These are phyloP conservation scores for Telmatherina bonti DNA, from an alignment of 2,797 vertebrate species.

Conservation along the genomic window DNA sequence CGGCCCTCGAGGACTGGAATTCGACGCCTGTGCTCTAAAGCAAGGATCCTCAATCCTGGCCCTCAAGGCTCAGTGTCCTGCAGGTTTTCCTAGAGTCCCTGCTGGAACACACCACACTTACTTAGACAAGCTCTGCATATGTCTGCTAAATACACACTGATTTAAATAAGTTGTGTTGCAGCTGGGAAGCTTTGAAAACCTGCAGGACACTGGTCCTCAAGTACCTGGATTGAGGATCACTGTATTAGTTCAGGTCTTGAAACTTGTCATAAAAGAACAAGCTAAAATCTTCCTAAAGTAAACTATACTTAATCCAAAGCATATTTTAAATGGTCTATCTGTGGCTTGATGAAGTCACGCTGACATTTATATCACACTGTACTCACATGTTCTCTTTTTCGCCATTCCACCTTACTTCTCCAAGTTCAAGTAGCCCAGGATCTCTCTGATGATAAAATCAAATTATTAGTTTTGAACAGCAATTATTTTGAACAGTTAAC, in stretches of 20 bases:
- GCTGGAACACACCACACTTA: too few relatives aligned
- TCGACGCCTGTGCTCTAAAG: too few relatives aligned
- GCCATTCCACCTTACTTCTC: slow-evolving; percentile 27
- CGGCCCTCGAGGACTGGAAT: too few relatives aligned
- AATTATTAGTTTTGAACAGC: slow-evolving; percentile 10
- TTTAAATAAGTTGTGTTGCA: too few relatives aligned
- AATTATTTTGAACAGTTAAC: not conserved
- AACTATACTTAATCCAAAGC: not conserved
- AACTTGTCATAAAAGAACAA: not conserved
- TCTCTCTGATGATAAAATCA: slow-evolving; percentile 47
- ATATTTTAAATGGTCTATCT: not conserved
- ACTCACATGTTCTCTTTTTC: slow-evolving; percentile 54
- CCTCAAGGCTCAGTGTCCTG: too few relatives aligned
- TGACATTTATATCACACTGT: not conserved
- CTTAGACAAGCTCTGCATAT: too few relatives aligned
- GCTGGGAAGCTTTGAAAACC: too few relatives aligned
- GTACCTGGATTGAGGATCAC: not conserved
- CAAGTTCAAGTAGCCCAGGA: slow-evolving; percentile 26
- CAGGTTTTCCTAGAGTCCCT: too few relatives aligned
- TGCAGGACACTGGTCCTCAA: too few relatives aligned
- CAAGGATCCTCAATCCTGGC: too few relatives aligned
- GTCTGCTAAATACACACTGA: too few relatives aligned
- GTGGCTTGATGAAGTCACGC: not conserved
- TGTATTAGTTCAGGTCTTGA: not conserved
- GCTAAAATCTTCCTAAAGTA: not conserved